phyloP scores from a whole-genome alignment of 2,888 invertebrate species.

The Cylloceria caligata region DNA sequence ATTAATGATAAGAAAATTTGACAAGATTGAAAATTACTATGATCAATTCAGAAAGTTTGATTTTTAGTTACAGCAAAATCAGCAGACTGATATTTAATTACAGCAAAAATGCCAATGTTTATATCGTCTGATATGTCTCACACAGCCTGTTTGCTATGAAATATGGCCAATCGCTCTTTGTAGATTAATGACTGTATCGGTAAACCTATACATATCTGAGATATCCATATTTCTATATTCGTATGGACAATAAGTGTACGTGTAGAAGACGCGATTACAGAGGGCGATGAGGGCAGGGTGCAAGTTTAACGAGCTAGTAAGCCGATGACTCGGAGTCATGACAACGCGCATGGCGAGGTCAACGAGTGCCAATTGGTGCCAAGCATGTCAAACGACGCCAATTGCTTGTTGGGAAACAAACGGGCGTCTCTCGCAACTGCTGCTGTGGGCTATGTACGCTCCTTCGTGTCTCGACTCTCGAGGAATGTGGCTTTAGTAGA shows the following conservation, averaged over 20 bases:
- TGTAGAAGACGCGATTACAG: slow-evolving; percentile 73
- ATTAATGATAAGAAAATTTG: too few relatives aligned
- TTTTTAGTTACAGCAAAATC: too few relatives aligned
- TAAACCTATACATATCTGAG: neutral
- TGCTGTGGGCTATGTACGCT: slow-evolving; percentile 17
- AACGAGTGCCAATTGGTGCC: slow-evolving; percentile 83
- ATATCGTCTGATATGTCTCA: neutral
- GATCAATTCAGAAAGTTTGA: too few relatives aligned
- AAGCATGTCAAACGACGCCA: slow-evolving; percentile 83
- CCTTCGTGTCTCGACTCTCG: slow-evolving; percentile 40
- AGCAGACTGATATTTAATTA: neutral
- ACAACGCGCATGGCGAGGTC: slow-evolving; percentile 82
- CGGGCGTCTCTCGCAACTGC: slow-evolving; percentile 66
- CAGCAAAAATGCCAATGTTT: neutral
- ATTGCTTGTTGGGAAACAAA: slow-evolving; percentile 84
- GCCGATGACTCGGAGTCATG: slow-evolving; percentile 84
- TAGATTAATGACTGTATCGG: neutral
- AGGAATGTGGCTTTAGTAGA: slow-evolving; percentile 32
- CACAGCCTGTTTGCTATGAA: neutral
- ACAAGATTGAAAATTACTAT: too few relatives aligned
- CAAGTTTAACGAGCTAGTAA: slow-evolving; percentile 82
- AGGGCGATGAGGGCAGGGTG: slow-evolving; percentile 80
- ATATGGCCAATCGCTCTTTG: neutral
- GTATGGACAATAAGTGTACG: slow-evolving; percentile 14
- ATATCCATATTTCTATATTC: slow-evolving; percentile 6